Evolutionary conservation across 2,888 invertebrate species (phyloP).

Genomic region (Rhogogaster chlorosoma): DNA sequence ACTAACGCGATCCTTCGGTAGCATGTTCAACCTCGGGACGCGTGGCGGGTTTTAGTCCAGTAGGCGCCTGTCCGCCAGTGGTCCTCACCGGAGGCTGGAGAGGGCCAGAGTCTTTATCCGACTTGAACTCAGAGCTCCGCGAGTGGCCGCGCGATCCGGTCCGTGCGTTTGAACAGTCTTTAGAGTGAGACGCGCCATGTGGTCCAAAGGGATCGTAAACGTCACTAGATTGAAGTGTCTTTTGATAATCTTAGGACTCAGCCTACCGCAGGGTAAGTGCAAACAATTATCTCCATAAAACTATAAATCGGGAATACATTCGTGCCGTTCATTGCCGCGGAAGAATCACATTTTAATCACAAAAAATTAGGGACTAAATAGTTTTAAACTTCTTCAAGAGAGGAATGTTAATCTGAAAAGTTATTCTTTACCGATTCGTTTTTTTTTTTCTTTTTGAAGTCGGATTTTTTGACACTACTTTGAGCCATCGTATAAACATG

Average conservation of each 20-base stretch:
- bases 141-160: slow-evolving; percentile 71
- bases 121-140: slow-evolving; percentile 71
- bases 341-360: not conserved
- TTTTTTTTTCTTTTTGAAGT: not conserved
- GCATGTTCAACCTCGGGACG: not conserved
- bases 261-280: slow-evolving; percentile 42
- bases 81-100: slow-evolving; percentile 57
- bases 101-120: slow-evolving; percentile 66
- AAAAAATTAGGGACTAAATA: not conserved
- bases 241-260: slow-evolving; percentile 46
- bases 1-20: not conserved
- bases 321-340: not conserved
- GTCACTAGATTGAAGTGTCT: slow-evolving; percentile 54
- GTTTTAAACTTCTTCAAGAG: not conserved
- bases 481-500: not conserved
- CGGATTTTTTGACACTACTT: not conserved
- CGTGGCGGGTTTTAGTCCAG: slow-evolving; percentile 52
- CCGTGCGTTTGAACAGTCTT: slow-evolving; percentile 51
- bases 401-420: not conserved
- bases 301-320: not conserved
- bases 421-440: not conserved
- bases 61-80: slow-evolving; percentile 60
- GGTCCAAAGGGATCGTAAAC: slow-evolving; percentile 58
- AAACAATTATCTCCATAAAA: not conserved
- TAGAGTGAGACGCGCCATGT: slow-evolving; percentile 64